Evolutionary conservation across 2,113 vertebrate species (phyloP), one percentile per base, ranked within the genome.

Genomic region (Mellivora capensis): DNA sequence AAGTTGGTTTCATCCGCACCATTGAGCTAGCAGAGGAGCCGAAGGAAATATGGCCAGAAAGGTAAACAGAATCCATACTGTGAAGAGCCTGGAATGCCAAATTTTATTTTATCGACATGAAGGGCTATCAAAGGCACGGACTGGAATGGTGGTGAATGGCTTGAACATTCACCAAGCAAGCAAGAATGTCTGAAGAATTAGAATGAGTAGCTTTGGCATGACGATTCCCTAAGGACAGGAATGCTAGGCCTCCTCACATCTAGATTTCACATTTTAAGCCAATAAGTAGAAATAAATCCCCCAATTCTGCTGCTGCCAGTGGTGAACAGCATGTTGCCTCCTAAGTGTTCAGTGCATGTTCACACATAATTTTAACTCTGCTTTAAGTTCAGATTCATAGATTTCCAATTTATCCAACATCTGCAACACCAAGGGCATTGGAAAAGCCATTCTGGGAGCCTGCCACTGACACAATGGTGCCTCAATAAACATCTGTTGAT

Each of bases 361-460:
- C 91, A 93, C 97, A 97, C 93, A 97, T 52, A 96, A 97, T 93
- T 96, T 97, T 86, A 94, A 97, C 85, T 91, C 88, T 91, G n/a
- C 47, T 85, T 91, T 96, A 98, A 96, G 97, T 98, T 97, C 27
- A 90, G 95, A 93, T 93, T 97, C 92, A 96, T 96, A 97, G 97
- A 98, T 96, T 97, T 98, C 62, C 96, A 72, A 93, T 95, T 94
- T 94, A 95, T 74, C 31, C 5, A 85, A 94, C 34, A 5, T 97
- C 95, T 79, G 95, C 94, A 95, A 79, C n/a, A 96, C 59, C 96
- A 64, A 79, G 76, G 83, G n/a, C 92, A 93, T 93, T 94, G 86
- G 39, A 9, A 97, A 97, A 83, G 82, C 13, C 57, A 29, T 4
- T 84, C 97, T 97, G 79, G 72, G 82, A 93, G 59, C 7, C 80